Conservation (phyloP, 2,797 vertebrate species). For the Perdix hodgsoniae region DNA sequence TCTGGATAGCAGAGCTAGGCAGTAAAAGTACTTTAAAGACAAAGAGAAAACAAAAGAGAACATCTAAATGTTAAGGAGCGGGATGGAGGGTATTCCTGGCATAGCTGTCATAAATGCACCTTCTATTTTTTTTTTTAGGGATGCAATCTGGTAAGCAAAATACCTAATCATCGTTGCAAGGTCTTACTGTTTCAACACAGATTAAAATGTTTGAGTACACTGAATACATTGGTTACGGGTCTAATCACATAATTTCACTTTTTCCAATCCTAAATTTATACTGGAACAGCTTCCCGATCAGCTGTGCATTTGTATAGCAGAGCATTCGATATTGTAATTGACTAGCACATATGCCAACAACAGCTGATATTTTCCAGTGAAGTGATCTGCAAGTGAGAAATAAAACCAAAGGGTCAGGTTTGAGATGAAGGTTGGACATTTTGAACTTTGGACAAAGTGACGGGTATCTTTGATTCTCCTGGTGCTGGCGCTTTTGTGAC, state of each 20-base stretch:
- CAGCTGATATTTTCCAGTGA: slow-evolving; percentile 51
- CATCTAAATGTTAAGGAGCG: background rate
- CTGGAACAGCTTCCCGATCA: background rate
- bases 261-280: background rate
- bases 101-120: background rate
- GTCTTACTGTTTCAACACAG: slow-evolving; percentile 11
- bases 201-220: background rate
- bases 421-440: slow-evolving; percentile 91
- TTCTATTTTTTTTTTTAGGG: background rate
- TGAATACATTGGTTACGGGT: background rate
- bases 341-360: slow-evolving; percentile 47
- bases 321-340: slow-evolving; percentile 4
- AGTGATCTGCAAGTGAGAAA: slow-evolving; percentile 46
- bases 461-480: slow-evolving; percentile 92
- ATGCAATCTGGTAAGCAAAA: slow-evolving; percentile 17
- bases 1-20: slow-evolving; percentile 13
- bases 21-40: background rate
- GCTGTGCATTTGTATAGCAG: background rate
- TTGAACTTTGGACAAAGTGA: slow-evolving; percentile 95
- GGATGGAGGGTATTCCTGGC: background rate
- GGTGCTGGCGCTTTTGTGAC: slow-evolving; percentile 90
- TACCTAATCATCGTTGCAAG: background rate
- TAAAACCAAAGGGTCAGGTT: slow-evolving; percentile 85
- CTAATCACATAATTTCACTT: background rate
- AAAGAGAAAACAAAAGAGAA: slow-evolving; percentile 13